Percentiles rank a stretch among this genome's conserved stretches.
These are phyloP conservation scores for Scylla paramamosain DNA, from an alignment of 1,140 invertebrate genomes.

Conservation along the genomic window DNA sequence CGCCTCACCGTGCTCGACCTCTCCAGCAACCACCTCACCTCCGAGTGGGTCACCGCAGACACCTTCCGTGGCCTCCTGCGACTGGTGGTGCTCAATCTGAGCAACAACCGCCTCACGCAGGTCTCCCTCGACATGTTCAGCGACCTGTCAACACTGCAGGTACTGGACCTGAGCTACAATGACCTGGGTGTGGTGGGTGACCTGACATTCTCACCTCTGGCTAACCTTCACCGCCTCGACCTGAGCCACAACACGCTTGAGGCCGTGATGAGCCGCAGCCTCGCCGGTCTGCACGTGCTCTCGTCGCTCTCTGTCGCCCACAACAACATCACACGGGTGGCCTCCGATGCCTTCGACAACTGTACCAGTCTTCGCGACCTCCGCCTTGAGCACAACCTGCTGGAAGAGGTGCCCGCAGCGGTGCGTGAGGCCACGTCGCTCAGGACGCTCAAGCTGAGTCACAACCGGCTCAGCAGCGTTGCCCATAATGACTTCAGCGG, in stretches of 20 bases:
- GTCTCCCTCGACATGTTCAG: conserved; percentile 92
- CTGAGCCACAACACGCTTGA: conserved; percentile 91
- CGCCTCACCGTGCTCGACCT: conserved; percentile 90
- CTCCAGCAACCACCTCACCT: conserved; percentile 89
- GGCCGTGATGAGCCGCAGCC: conserved; percentile 88
- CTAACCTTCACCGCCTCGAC: conserved; percentile 92
- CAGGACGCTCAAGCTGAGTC: conserved; percentile 78
- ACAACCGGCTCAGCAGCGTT: conserved; percentile 76
- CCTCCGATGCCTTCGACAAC: conserved; percentile 92
- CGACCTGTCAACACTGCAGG: conserved; percentile 92
- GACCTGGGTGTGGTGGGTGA: conserved; percentile 80
- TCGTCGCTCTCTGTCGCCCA: conserved; percentile 90
- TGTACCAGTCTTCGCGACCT: conserved; percentile 92
- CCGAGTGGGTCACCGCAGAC: conserved; percentile 89
- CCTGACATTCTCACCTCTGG: conserved; percentile 89
- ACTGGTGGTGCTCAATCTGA: conserved; percentile 91
- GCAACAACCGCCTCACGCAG: conserved; percentile 91
- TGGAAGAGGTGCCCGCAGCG: conserved; percentile 78
- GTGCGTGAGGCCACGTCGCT: conserved; percentile 78
- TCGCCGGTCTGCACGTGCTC: conserved; percentile 91
- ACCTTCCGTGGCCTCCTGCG: conserved; percentile 91
- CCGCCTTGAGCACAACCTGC: conserved; percentile 90
- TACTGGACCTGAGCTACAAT: conserved; percentile 92
- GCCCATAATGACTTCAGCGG: conserved; percentile 51
- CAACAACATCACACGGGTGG: conserved; percentile 91